These are phyloP conservation scores for Lepidocyrtinus sp. DNA, from an alignment of 2,888 invertebrate species.

Conservation along the genomic window DNA sequence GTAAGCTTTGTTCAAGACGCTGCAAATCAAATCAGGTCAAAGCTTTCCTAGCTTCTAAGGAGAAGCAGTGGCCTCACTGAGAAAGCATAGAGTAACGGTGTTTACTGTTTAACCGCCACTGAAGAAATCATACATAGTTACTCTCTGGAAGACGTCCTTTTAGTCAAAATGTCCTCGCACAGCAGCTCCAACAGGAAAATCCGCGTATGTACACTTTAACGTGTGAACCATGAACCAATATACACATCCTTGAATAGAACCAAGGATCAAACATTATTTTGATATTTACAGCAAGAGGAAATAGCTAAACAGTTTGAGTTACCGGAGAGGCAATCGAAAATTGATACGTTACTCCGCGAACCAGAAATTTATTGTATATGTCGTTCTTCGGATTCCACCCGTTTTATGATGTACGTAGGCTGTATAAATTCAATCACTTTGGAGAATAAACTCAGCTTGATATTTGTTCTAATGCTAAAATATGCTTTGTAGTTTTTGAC, in stretches of 20 bases:
- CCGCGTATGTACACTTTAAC: too few species aligned
- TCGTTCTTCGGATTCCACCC: conserved; percentile 90
- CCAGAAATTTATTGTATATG: conserved; percentile 96
- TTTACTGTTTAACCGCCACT: too few species aligned
- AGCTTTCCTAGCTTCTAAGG: not conserved
- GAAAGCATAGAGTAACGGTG: not conserved
- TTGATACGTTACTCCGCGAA: conserved; percentile 88
- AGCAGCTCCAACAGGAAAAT: too few species aligned
- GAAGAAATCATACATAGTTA: too few species aligned
- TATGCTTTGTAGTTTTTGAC: too few species aligned
- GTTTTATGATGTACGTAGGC: conserved; percentile 92
- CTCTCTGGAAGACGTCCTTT: too few species aligned
- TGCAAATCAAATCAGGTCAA: not conserved
- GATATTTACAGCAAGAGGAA: conserved; percentile 81
- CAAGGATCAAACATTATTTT: conserved; percentile 4
- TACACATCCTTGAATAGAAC: not conserved
- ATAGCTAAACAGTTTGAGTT: conserved; percentile 91
- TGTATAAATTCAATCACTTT: not conserved
- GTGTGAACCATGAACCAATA: not conserved
- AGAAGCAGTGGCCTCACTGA: not conserved
- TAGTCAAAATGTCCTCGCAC: conserved; percentile 27
- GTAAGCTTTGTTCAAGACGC: too few species aligned
- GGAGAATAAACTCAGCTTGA: too few species aligned
- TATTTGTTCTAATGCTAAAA: too few species aligned
- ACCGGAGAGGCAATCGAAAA: conserved; percentile 92